These are phyloP conservation scores for Ornithorhynchus anatinus DNA, from an alignment of 2,113 vertebrate genomes.

Conservation along the genomic window DNA sequence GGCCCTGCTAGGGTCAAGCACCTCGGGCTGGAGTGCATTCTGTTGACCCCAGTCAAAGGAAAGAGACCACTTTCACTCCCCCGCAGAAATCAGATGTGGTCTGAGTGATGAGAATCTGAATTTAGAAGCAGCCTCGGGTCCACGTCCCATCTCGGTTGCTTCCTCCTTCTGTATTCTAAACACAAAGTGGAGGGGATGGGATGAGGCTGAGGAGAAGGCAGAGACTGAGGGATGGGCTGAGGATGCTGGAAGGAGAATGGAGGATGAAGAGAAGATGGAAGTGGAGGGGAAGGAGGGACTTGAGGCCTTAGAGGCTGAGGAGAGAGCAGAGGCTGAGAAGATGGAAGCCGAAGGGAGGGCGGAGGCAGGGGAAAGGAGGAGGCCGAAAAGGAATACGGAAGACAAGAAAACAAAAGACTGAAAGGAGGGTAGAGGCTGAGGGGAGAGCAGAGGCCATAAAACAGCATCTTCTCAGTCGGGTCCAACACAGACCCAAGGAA, in stretches of 20 bases:
- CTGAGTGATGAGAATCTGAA: accelerated
- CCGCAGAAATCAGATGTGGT: accelerated
- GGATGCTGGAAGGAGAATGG: neutral
- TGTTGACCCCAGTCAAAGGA: neutral
- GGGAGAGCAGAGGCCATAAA: constrained; percentile 78
- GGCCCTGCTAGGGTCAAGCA: neutral
- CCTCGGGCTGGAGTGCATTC: accelerated
- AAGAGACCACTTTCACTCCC: accelerated
- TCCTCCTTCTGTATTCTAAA: neutral
- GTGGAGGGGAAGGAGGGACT: accelerated
- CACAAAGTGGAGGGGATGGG: accelerated
- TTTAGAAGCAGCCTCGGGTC: neutral
- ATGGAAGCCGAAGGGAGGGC: no score
- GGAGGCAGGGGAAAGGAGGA: no score
- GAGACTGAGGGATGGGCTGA: neutral
- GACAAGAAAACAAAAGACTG: no score
- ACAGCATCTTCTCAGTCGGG: no score
- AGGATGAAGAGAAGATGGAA: neutral
- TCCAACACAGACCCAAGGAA: no score
- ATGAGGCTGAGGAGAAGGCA: accelerated
- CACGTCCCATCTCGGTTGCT: neutral
- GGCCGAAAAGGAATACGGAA: no score
- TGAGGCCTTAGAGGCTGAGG: neutral
- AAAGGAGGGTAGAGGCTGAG: constrained; percentile 41
- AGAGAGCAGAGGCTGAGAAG: no score